Conservation (phyloP, 2,797 vertebrate species). For the Paguma larvata region DNA sequence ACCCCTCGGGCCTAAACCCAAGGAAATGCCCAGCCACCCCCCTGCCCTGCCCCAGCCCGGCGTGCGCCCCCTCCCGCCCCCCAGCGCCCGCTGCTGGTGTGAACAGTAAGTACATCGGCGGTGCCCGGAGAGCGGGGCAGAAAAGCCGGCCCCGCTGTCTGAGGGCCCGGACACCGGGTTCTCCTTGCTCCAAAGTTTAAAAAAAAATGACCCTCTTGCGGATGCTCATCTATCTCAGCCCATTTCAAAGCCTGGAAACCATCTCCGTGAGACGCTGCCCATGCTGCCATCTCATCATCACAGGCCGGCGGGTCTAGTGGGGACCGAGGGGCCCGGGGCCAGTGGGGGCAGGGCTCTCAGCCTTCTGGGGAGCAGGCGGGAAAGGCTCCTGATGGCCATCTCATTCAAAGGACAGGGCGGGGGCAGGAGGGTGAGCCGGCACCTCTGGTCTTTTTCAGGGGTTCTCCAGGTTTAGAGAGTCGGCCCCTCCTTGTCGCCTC, state of each 20-base stretch:
- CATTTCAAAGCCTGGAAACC: conserved; percentile 86
- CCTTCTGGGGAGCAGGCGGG: neutral
- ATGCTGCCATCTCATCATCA: conserved; percentile 83
- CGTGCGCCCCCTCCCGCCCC: conserved; percentile 85
- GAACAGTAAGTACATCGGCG: conserved; percentile 90
- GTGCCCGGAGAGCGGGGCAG: conserved; percentile 78
- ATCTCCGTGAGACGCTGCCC: conserved; percentile 83
- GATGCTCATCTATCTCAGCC: conserved; percentile 81
- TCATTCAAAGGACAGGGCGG: neutral
- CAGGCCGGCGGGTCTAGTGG: conserved; percentile 77
- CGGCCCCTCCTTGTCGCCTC: neutral
- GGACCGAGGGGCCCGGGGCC: neutral
- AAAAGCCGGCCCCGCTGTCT: conserved; percentile 79
- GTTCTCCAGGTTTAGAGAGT: neutral
- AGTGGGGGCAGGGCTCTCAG: neutral
- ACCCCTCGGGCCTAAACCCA: conserved; percentile 85
- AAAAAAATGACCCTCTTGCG: conserved; percentile 83
- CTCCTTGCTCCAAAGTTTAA: conserved; percentile 87
- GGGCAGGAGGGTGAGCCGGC: neutral
- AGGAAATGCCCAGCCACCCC: conserved; percentile 84
- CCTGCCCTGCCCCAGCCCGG: conserved; percentile 53
- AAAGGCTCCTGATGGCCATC: neutral
- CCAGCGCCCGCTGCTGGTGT: conserved; percentile 84
- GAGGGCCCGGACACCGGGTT: conserved; percentile 75
- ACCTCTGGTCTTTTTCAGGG: neutral